Percentiles rank a stretch among this genome's conserved stretches.
Conservation (phyloP, 2,113 vertebrate genomes). For the Acinonyx jubatus region DNA sequence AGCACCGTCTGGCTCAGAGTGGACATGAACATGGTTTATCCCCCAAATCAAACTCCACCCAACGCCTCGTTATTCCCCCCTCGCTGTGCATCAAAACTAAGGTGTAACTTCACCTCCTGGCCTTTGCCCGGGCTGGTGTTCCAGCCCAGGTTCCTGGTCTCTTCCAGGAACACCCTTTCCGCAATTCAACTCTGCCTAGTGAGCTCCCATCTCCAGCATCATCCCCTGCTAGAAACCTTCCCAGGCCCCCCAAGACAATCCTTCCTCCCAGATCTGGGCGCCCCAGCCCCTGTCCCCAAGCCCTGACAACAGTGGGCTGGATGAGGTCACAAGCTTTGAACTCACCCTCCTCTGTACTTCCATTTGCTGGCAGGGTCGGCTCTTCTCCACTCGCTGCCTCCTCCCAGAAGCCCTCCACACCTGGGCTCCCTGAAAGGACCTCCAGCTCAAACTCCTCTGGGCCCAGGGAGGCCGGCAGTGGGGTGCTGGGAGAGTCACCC, state of each 20-base stretch:
- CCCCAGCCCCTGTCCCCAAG: background rate
- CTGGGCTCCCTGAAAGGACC: background rate
- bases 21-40: background rate
- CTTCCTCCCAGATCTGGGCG: background rate
- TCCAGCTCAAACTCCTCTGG: background rate
- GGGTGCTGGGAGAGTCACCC: background rate
- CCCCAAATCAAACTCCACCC: background rate
- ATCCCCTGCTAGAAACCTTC: background rate
- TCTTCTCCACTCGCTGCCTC: constrained; percentile 44
- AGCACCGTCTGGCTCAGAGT: background rate
- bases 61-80: accelerated
- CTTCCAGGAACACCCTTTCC: background rate
- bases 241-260: background rate
- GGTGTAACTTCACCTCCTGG: background rate
- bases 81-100: background rate
- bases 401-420: constrained; percentile 26
- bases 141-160: background rate
- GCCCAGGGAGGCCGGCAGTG: background rate
- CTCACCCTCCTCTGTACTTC: constrained; percentile 76
- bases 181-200: background rate
- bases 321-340: accelerated
- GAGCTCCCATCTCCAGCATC: background rate
- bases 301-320: background rate
- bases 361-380: background rate
- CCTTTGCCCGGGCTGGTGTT: background rate